Evolutionary conservation across 2,113 vertebrate species (phyloP).

Genomic region (Mesoclemmys tuberculata): DNA sequence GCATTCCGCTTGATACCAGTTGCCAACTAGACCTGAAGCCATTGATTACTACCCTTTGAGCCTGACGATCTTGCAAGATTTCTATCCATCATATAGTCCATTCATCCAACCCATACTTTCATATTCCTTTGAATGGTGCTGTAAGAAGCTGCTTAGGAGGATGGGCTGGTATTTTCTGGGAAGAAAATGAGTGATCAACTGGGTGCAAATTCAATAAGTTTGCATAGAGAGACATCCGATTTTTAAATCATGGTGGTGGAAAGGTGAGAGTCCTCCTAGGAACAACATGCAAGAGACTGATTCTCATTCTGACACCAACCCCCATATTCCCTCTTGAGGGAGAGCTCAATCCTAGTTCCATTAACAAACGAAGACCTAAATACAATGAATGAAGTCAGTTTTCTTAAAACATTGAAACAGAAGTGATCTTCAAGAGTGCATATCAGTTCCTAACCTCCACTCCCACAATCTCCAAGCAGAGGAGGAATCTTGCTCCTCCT

Average conservation of each 20-base stretch:
- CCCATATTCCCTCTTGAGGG: slow-evolving; percentile 14
- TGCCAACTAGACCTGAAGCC: too few relatives aligned
- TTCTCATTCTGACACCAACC: slow-evolving; percentile 7
- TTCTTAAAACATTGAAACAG: slow-evolving; percentile 47
- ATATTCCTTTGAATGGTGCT: neutral
- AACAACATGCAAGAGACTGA: slow-evolving; percentile 34
- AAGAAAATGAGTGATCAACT: neutral
- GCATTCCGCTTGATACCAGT: too few relatives aligned
- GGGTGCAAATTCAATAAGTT: neutral
- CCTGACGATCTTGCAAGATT: too few relatives aligned
- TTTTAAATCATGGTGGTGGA: neutral
- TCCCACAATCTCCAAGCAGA: neutral
- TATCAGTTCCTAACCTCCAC: neutral
- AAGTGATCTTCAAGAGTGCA: neutral
- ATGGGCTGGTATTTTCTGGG: neutral
- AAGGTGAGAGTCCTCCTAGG: slow-evolving; percentile 30
- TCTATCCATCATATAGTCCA: too few relatives aligned
- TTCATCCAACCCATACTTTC: too few relatives aligned
- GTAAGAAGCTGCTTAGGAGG: neutral
- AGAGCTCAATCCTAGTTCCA: slow-evolving; percentile 41
- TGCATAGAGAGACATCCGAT: neutral
- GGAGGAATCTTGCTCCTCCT: neutral
- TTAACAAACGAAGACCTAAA: slow-evolving; percentile 42
- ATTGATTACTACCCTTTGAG: too few relatives aligned
- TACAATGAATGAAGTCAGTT: slow-evolving; percentile 3